Conservation (phyloP, 2,797 vertebrate species). For the Pogonophryne albipinna region DNA sequence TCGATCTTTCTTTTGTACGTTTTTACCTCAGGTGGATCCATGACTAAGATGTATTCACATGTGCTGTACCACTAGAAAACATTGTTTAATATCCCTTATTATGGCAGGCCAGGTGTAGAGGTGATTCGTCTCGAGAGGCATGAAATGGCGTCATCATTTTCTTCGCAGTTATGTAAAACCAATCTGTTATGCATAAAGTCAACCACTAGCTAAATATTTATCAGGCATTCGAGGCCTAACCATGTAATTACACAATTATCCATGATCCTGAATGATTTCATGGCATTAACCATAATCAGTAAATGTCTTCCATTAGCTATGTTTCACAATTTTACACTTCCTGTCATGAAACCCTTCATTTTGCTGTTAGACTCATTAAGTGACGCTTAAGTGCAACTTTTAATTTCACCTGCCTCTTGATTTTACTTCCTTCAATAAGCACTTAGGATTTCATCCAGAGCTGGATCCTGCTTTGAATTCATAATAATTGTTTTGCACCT, state of each 20-base stretch:
- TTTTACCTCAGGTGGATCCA: background rate
- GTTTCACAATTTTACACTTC: conserved; percentile 19
- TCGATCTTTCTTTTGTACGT: background rate
- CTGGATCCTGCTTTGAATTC: conserved; percentile 27
- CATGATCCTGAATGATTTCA: conserved; percentile 53
- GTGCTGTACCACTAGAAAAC: too few species aligned
- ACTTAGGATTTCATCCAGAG: conserved; percentile 16
- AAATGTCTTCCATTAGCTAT: conserved; percentile 53
- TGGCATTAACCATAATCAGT: conserved; percentile 43
- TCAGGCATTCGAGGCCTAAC: conserved; percentile 31
- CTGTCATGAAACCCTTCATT: conserved; percentile 4
- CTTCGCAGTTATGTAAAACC: conserved; percentile 29
- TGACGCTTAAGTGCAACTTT: conserved; percentile 28
- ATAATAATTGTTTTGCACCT: conserved; percentile 49
- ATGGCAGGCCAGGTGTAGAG: background rate
- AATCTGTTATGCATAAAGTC: conserved; percentile 31
- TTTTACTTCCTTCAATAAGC: conserved; percentile 22
- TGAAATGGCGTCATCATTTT: conserved; percentile 26
- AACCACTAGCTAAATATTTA: conserved; percentile 46
- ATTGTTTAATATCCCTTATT: background rate
- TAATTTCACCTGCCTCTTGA: conserved; percentile 25
- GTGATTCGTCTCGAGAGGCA: background rate
- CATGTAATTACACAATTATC: conserved; percentile 62
- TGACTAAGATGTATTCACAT: background rate
- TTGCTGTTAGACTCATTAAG: conserved; percentile 17